Conservation (phyloP, 2,888 invertebrate genomes). For the Mantis religiosa region DNA sequence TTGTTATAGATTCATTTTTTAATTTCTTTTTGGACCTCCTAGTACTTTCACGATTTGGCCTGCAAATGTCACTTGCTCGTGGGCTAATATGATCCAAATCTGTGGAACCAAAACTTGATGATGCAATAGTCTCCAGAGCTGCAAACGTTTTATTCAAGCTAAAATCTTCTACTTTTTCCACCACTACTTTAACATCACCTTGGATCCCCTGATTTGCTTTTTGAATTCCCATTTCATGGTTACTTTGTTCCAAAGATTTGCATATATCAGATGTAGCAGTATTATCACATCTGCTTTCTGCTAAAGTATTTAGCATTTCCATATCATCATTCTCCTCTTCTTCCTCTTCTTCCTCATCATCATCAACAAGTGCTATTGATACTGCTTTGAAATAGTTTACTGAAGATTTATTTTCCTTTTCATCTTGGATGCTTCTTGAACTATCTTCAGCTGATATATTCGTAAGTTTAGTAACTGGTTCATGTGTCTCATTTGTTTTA, state of each 20-base stretch:
- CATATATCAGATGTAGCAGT: too few species aligned
- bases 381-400: conserved; percentile 5
- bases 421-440: background rate
- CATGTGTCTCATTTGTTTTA: too few species aligned
- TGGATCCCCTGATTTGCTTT: background rate
- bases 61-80: background rate
- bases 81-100: background rate
- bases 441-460: background rate
- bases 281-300: background rate
- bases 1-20: background rate
- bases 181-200: background rate
- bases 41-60: background rate
- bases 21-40: background rate
- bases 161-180: conserved; percentile 2
- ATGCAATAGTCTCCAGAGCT: background rate
- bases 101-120: background rate
- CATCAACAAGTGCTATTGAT: background rate
- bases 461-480: background rate
- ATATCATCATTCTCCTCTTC: background rate
- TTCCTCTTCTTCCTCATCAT: background rate
- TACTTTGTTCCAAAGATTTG: too few species aligned
- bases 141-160: background rate
- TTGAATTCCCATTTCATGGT: background rate
- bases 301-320: background rate
- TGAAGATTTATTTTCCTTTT: background rate